Conservation (phyloP, 2,888 invertebrate species). For the Sphaerophoria rueppellii region DNA sequence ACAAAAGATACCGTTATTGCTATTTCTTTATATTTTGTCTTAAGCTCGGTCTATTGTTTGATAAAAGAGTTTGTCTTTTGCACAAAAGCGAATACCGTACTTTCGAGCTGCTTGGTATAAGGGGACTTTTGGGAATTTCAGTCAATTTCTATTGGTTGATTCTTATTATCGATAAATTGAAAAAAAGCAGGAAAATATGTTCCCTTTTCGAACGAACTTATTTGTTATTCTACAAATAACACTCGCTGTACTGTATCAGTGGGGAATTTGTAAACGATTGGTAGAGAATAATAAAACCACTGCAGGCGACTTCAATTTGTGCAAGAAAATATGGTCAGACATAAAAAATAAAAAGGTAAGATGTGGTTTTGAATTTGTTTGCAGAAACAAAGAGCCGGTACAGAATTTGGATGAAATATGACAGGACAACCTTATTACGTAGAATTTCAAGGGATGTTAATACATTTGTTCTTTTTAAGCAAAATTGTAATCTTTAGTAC, state of each 20-base stretch:
- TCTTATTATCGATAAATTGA: conserved; percentile 63
- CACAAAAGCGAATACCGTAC: conserved; percentile 45
- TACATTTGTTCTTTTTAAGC: too few relatives aligned
- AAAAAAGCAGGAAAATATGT: background rate
- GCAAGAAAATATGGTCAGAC: background rate
- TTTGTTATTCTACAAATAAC: conserved; percentile 62
- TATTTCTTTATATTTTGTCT: conserved; percentile 36
- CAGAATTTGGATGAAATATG: too few relatives aligned
- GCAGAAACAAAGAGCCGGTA: background rate
- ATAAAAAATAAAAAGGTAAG: background rate
- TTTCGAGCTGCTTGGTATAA: conserved; percentile 49
- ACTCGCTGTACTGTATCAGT: conserved; percentile 2
- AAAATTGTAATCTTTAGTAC: too few relatives aligned
- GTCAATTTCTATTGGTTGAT: conserved; percentile 63
- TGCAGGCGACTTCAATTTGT: conserved; percentile 17
- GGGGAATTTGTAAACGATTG: conserved; percentile 14
- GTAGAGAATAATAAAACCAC: background rate
- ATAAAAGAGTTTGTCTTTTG: conserved; percentile 50
- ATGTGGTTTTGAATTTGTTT: background rate
- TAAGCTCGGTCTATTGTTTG: conserved; percentile 31
- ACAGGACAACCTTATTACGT: too few relatives aligned
- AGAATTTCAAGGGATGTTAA: too few relatives aligned
- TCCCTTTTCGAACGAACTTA: conserved; percentile 14
- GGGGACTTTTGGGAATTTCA: conserved; percentile 66
- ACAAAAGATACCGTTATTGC: conserved; percentile 43